A percentile compares a stretch with the other conserved stretches of the same genome.
These are phyloP conservation scores for Bombus balteatus DNA, from an alignment of 1,140 invertebrate species.

Conservation along the genomic window DNA sequence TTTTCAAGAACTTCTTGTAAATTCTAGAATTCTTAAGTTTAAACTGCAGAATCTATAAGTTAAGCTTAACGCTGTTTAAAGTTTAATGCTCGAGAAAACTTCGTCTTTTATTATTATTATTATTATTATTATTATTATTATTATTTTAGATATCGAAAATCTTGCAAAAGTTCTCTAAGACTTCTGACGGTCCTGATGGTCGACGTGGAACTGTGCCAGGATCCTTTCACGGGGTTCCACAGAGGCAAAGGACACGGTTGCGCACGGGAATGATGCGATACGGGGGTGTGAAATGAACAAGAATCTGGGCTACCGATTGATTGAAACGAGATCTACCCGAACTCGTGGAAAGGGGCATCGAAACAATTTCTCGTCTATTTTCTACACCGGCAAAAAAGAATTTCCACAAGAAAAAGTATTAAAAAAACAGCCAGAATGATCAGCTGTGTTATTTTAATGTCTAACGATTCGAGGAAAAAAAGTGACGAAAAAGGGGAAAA, in stretches of 20 bases:
- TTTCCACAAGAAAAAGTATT: not conserved
- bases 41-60: not conserved
- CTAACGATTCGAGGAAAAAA: not conserved
- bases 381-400: not conserved
- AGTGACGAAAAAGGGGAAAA: not conserved
- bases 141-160: not conserved
- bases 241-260: constrained; percentile 50
- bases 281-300: constrained; percentile 74
- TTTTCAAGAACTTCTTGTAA: not conserved
- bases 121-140: not conserved
- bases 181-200: constrained; percentile 43
- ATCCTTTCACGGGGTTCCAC: constrained; percentile 52
- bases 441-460: not conserved
- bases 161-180: not conserved
- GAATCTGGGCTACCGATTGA: constrained; percentile 52
- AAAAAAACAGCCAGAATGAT: not conserved
- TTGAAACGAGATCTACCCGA: constrained; percentile 67
- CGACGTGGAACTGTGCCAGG: constrained; percentile 54
- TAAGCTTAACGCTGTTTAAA: not conserved
- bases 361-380: constrained; percentile 25
- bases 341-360: constrained; percentile 35
- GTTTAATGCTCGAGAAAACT: too few species aligned
- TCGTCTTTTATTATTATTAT: not conserved
- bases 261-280: constrained; percentile 61
- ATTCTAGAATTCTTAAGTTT: not conserved